Evolutionary conservation across 2,888 invertebrate genomes (phyloP).

Genomic region (Temnothorax unifasciatus): DNA sequence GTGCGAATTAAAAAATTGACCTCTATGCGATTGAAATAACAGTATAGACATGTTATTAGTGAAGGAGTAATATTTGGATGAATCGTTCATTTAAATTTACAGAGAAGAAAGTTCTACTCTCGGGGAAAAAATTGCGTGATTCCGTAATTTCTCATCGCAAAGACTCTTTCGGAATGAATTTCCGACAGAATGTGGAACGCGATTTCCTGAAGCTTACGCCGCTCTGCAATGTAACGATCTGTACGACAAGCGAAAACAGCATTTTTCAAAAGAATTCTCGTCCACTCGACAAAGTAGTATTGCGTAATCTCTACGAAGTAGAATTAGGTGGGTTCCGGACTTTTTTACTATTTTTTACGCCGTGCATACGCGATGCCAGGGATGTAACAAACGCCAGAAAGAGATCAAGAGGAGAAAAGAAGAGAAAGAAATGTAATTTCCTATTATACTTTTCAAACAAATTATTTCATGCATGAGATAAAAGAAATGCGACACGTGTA

Average conservation of each 20-base stretch:
- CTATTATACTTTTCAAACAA: neutral
- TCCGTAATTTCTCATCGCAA: conserved; percentile 36
- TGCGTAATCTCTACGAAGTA: conserved; percentile 30
- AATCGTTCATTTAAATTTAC: conserved; percentile 31
- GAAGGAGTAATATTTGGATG: conserved; percentile 11
- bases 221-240: conserved; percentile 36
- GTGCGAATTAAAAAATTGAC: conserved; percentile 7
- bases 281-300: conserved; percentile 33
- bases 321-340: conserved; percentile 8
- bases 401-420: neutral
- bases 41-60: neutral
- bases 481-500: neutral
- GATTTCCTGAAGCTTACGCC: conserved; percentile 46
- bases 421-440: neutral
- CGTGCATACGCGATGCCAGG: neutral
- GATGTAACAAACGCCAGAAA: neutral
- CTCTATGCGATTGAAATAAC: neutral
- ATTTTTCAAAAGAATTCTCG: conserved; percentile 38
- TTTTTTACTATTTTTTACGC: conserved; percentile 14
- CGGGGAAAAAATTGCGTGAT: conserved; percentile 16
- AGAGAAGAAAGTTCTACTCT: conserved; percentile 20
- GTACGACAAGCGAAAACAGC: conserved; percentile 31
- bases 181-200: conserved; percentile 41
- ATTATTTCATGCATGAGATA: neutral
- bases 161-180: conserved; percentile 41